These are phyloP conservation scores for Gopherus flavomarginatus DNA, from an alignment of 2,113 vertebrate genomes.

Conservation along the genomic window DNA sequence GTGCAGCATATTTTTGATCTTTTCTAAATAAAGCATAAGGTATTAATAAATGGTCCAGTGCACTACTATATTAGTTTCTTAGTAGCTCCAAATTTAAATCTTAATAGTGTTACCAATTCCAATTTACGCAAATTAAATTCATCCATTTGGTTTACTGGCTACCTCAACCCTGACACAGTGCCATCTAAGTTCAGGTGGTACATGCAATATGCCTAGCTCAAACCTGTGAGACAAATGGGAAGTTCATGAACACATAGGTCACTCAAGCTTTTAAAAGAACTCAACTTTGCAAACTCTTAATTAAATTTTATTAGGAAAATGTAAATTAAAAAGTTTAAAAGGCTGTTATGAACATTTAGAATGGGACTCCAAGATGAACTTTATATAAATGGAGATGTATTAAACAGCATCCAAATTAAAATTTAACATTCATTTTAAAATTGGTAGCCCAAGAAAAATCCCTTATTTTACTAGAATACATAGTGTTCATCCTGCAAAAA, in stretches of 20 bases:
- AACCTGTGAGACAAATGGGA: not conserved
- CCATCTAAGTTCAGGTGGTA: not conserved
- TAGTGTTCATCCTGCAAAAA: not conserved
- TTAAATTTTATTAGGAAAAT: constrained; percentile 55
- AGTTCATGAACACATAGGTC: not conserved
- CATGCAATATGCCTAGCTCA: not conserved
- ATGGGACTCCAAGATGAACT: not conserved
- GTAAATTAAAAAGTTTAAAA: not conserved
- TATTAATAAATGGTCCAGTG: not conserved
- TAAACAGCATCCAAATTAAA: not conserved
- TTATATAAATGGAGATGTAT: not conserved
- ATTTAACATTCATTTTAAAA: not conserved
- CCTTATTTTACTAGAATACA: not conserved
- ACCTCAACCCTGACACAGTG: not conserved
- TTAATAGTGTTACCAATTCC: not conserved
- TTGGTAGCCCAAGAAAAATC: not conserved
- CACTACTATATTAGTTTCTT: not conserved
- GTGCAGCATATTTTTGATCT: not conserved
- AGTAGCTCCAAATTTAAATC: not conserved
- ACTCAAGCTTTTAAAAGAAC: not conserved
- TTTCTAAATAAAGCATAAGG: not conserved
- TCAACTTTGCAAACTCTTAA: not conserved
- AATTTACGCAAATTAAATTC: not conserved
- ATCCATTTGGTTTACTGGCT: not conserved
- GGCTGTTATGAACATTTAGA: not conserved